These are phyloP conservation scores for Thecocarcelia acutangulata DNA, from an alignment of 2,888 invertebrate genomes.

Conservation along the genomic window DNA sequence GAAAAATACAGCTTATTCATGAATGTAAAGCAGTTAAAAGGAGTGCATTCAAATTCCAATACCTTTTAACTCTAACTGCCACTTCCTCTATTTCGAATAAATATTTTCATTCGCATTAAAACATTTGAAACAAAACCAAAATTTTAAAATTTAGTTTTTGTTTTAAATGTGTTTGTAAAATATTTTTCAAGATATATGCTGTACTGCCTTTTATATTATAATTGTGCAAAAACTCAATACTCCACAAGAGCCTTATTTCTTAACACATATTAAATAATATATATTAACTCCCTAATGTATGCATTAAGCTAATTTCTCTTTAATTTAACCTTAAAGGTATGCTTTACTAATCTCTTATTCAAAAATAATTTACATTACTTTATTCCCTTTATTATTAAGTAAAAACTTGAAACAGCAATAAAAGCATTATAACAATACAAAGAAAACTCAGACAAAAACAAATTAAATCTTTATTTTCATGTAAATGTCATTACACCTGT, in stretches of 20 bases:
- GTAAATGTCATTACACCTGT: constrained; percentile 66
- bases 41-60: too few relatives aligned
- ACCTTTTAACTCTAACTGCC: too few relatives aligned
- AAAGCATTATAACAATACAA: constrained; percentile 9
- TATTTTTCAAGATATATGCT: too few relatives aligned
- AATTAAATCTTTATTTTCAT: constrained; percentile 57
- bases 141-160: too few relatives aligned
- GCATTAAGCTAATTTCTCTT: constrained; percentile 33
- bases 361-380: constrained; percentile 14
- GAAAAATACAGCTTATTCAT: too few relatives aligned
- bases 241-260: background rate
- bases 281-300: constrained; percentile 21
- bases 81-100: too few relatives aligned
- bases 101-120: too few relatives aligned
- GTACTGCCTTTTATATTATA: too few relatives aligned
- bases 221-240: background rate
- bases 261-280: background rate
- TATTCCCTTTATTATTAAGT: background rate
- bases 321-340: constrained; percentile 36
- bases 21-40: too few relatives aligned
- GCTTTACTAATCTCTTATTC: constrained; percentile 7
- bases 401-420: background rate
- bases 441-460: constrained; percentile 15
- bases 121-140: too few relatives aligned
- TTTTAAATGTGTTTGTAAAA: too few relatives aligned